Evolutionary conservation across 92 coral and sea anemone genomes (phyloP).

Genomic region (Desmophyllum pertusum): DNA sequence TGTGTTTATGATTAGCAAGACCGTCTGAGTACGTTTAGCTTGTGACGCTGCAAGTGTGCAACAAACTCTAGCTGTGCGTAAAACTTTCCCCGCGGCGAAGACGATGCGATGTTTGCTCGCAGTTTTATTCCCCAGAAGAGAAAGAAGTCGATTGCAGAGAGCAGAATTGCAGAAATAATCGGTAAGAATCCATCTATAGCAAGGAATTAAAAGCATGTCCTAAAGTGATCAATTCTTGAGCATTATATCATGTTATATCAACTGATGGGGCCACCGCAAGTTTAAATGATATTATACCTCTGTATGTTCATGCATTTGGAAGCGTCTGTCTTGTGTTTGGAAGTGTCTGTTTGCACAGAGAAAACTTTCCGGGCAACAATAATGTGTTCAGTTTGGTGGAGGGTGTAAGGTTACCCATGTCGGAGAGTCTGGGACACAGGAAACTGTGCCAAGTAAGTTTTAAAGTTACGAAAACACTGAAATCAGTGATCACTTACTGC

Average conservation of each 20-base stretch:
- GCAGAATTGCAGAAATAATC: constrained; percentile 22
- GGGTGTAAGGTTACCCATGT: not conserved
- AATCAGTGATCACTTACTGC: not conserved
- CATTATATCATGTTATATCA: constrained; percentile 1
- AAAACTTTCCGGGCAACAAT: not conserved
- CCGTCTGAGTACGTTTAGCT: constrained; percentile 5
- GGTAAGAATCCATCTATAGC: constrained; percentile 23
- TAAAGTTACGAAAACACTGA: not conserved
- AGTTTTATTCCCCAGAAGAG: constrained; percentile 10
- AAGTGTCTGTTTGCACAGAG: not conserved
- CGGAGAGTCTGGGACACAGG: not conserved
- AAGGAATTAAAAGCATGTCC: not conserved
- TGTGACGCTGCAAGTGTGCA: not conserved
- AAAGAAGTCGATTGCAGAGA: constrained; percentile 26
- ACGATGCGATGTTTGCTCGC: constrained; percentile 26
- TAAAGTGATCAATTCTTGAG: not conserved
- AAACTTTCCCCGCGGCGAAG: not conserved
- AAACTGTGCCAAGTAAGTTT: not conserved
- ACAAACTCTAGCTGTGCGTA: not conserved
- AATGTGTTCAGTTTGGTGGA: not conserved
- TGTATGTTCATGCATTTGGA: constrained; percentile 5
- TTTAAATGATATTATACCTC: not conserved
- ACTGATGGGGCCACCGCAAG: not conserved
- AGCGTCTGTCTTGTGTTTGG: not conserved
- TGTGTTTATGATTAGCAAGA: not conserved